These are phyloP conservation scores for Hymenopus coronatus DNA, from an alignment of 2,888 invertebrate species.

Conservation along the genomic window DNA sequence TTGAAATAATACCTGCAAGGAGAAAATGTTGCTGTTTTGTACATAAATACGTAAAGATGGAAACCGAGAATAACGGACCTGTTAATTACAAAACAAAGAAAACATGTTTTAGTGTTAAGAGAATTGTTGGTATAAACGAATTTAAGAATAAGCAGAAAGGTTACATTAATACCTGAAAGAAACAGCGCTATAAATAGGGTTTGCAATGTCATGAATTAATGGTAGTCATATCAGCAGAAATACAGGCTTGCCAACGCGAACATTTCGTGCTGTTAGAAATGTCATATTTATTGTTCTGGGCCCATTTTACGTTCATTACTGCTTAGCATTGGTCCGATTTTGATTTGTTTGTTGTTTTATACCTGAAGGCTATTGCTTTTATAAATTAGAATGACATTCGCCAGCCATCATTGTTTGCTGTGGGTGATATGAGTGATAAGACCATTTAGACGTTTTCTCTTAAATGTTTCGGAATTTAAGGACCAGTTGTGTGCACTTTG, in stretches of 20 bases:
- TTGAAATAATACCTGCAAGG: background rate
- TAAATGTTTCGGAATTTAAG: too few relatives aligned
- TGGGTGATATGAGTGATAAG: background rate
- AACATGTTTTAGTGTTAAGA: background rate
- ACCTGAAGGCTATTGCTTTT: background rate
- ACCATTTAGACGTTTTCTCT: background rate
- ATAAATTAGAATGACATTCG: background rate
- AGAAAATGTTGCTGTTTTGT: background rate
- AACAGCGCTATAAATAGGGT: background rate
- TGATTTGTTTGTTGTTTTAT: background rate
- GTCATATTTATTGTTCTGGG: conserved; percentile 17
- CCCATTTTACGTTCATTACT: conserved; percentile 28
- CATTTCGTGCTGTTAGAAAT: background rate
- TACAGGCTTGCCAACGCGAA: background rate
- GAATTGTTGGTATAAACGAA: background rate
- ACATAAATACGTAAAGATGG: background rate
- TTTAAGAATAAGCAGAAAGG: background rate
- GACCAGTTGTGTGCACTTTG: too few relatives aligned
- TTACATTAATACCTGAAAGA: background rate
- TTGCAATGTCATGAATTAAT: background rate
- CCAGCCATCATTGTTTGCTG: background rate
- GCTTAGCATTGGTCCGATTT: background rate
- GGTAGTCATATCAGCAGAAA: background rate
- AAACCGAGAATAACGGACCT: background rate
- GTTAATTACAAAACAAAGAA: background rate